phyloP scores from a whole-genome alignment of 2,797 vertebrate genomes.

The Novumbra hubbsi region DNA sequence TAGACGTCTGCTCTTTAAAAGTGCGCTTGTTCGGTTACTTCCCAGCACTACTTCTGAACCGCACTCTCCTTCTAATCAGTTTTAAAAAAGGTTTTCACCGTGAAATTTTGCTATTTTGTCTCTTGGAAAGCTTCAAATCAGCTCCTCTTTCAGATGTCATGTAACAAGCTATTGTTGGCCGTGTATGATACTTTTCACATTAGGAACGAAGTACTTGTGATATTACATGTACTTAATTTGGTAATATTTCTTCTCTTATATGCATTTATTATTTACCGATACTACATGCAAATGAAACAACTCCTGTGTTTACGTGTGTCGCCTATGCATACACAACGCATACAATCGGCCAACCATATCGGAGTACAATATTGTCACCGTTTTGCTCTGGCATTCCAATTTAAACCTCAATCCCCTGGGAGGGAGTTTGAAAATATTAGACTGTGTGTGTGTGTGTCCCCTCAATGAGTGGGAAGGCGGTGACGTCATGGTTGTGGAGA shows the following conservation, averaged over 20 bases:
- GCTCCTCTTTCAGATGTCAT: neutral
- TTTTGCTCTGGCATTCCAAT: neutral
- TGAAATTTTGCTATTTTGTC: too few relatives aligned
- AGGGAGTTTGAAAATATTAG: neutral
- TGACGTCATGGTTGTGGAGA: conserved; percentile 51
- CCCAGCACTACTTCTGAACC: too few relatives aligned
- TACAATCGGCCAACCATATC: neutral
- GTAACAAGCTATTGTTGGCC: neutral
- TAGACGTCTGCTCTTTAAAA: neutral
- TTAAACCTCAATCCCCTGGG: neutral
- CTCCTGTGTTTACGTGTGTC: too few relatives aligned
- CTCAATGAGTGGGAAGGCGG: conserved; percentile 45
- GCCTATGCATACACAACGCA: neutral
- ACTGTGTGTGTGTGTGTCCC: neutral
- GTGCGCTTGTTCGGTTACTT: too few relatives aligned
- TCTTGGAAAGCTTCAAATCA: neutral
- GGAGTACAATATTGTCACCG: neutral
- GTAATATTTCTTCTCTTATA: too few relatives aligned
- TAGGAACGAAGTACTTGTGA: neutral
- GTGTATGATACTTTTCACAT: neutral
- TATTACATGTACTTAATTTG: neutral
- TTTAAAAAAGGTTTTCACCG: too few relatives aligned
- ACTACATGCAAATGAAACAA: too few relatives aligned
- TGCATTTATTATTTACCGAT: too few relatives aligned
- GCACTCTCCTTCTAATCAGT: too few relatives aligned